phyloP scores from a whole-genome alignment of 2,797 vertebrate genomes.

The Labeo calbasu region DNA sequence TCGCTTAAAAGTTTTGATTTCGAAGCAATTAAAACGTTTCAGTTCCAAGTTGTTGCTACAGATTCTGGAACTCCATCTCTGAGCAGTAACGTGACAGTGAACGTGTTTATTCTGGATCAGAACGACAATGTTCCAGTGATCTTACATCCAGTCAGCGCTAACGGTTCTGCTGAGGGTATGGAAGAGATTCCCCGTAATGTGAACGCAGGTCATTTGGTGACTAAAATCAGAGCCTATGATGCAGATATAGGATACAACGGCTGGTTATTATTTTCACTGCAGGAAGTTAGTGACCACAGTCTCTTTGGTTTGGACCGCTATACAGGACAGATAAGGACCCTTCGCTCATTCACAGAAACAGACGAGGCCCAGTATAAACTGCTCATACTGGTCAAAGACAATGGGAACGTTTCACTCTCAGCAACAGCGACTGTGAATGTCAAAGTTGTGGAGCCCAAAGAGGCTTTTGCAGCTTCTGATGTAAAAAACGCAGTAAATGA shows the following conservation, averaged over 20 bases:
- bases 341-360: conserved; percentile 52
- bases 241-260: conserved; percentile 61
- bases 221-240: conserved; percentile 56
- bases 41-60: too few species aligned
- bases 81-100: too few species aligned
- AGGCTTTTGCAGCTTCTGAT: conserved; percentile 35
- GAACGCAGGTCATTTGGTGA: conserved; percentile 59
- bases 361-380: conserved; percentile 60
- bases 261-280: conserved; percentile 58
- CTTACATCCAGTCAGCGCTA: conserved; percentile 61
- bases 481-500: too few species aligned
- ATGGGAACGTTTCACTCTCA: too few species aligned
- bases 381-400: conserved; percentile 66
- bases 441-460: conserved; percentile 66
- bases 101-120: conserved; percentile 68
- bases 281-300: conserved; percentile 51
- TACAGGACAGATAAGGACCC: conserved; percentile 61
- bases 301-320: conserved; percentile 57
- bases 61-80: too few species aligned
- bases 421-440: conserved; percentile 39
- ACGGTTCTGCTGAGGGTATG: conserved; percentile 53
- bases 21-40: too few species aligned
- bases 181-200: conserved; percentile 54
- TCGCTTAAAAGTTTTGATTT: conserved; percentile 70
- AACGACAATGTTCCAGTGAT: conserved; percentile 75